Evolutionary conservation across 1,140 invertebrate species (phyloP).

Genomic region (Eriosoma lanigerum): DNA sequence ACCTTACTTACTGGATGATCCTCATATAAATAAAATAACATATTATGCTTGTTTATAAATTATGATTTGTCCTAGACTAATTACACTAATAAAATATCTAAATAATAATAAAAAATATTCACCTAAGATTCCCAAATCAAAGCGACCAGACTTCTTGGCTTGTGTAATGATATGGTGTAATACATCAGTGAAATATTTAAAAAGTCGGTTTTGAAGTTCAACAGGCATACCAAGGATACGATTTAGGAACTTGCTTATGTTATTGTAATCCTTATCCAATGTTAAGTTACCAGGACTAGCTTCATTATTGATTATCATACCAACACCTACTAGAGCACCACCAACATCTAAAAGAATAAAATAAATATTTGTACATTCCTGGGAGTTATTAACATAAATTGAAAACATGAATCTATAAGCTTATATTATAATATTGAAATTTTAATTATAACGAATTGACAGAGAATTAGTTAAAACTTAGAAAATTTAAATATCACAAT

Average conservation of each 20-base stretch:
- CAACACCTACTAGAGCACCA: constrained; percentile 87
- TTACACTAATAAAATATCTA: not conserved
- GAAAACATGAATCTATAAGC: no score
- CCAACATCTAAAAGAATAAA: constrained; percentile 70
- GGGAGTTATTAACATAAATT: no score
- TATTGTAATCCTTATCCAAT: constrained; percentile 94
- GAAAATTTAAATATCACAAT: no score
- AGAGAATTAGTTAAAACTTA: no score
- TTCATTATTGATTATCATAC: constrained; percentile 84
- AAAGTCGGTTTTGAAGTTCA: constrained; percentile 92
- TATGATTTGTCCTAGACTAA: no score
- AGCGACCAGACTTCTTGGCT: constrained; percentile 74
- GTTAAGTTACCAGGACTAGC: constrained; percentile 73
- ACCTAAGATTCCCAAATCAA: constrained; percentile 86
- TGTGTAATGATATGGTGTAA: constrained; percentile 81
- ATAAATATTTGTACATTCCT: not conserved
- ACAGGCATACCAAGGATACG: constrained; percentile 96
- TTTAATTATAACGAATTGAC: no score
- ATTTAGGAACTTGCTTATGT: constrained; percentile 98
- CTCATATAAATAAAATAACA: no score
- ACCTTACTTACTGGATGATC: no score
- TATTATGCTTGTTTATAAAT: no score
- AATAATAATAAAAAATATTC: constrained; percentile 50
- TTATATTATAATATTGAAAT: no score
- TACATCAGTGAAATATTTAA: constrained; percentile 97